These are phyloP conservation scores for Lepidochitona cinerea DNA, from an alignment of 2,888 invertebrate species.

Conservation along the genomic window DNA sequence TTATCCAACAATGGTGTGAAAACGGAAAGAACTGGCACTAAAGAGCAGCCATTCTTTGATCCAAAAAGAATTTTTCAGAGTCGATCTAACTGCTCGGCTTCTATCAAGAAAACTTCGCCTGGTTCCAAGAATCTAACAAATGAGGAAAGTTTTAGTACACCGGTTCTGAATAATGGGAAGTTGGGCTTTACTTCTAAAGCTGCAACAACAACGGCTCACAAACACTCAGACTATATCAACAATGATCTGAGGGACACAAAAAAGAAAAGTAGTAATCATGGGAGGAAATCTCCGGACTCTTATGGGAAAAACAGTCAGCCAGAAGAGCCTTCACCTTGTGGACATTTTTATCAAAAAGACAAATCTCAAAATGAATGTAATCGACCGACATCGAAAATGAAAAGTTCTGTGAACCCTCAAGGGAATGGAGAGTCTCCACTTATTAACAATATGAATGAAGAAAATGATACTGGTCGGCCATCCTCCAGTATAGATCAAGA, in stretches of 20 bases:
- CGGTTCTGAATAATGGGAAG: conserved; percentile 63
- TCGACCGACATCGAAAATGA: background rate
- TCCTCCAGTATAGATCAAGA: too few species aligned
- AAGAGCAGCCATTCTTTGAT: conserved; percentile 52
- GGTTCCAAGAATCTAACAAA: background rate
- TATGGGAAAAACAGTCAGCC: background rate
- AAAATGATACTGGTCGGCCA: too few species aligned
- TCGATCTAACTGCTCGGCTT: conserved; percentile 15
- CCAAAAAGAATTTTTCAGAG: conserved; percentile 57
- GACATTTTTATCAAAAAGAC: background rate
- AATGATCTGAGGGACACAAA: conserved; percentile 58
- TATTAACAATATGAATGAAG: too few species aligned
- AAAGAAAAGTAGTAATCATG: conserved; percentile 27
- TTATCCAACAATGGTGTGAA: conserved; percentile 1
- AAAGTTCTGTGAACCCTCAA: background rate
- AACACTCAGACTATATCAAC: conserved; percentile 64
- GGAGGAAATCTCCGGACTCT: background rate
- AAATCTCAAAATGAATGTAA: background rate
- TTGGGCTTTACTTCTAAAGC: conserved; percentile 44
- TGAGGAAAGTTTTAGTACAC: background rate
- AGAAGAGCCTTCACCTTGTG: background rate
- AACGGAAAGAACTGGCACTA: background rate
- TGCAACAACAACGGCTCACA: conserved; percentile 39
- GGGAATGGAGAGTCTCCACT: background rate
- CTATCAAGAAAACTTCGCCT: background rate